phyloP scores from a whole-genome alignment of 2,888 invertebrate species.

The Hemistola chrysoprasaria region DNA sequence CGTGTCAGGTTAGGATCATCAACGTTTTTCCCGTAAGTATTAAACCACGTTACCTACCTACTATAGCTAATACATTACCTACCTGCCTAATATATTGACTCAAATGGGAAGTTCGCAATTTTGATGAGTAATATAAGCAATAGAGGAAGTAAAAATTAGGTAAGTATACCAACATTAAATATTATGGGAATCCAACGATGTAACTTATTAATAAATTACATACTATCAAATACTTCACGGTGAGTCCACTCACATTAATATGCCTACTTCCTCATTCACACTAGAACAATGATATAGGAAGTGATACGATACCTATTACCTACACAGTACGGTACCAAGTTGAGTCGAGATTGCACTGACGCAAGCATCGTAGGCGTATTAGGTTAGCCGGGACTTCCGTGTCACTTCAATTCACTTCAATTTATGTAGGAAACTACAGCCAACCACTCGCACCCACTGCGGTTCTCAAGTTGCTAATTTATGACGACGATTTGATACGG shows the following conservation, averaged over 20 bases:
- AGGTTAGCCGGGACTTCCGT: slow-evolving; percentile 45
- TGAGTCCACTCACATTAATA: slow-evolving; percentile 14
- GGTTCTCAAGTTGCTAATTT: slow-evolving; percentile 43
- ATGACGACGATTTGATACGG: slow-evolving; percentile 33
- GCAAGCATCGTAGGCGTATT: slow-evolving; percentile 48
- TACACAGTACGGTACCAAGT: slow-evolving; percentile 6
- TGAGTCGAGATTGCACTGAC: slow-evolving; percentile 43
- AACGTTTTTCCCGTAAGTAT: too few species aligned
- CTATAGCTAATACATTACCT: too few species aligned
- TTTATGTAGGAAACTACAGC: slow-evolving; percentile 12
- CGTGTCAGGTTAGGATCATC: too few species aligned
- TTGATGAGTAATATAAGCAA: too few species aligned
- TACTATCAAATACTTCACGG: too few species aligned
- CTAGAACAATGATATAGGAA: slow-evolving; percentile 44
- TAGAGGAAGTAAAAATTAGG: too few species aligned
- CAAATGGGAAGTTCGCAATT: too few species aligned
- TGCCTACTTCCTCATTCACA: slow-evolving; percentile 23
- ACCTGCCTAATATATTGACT: too few species aligned
- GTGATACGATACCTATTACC: slow-evolving; percentile 38
- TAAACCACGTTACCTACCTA: too few species aligned
- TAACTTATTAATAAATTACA: too few species aligned
- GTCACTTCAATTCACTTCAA: slow-evolving; percentile 36
- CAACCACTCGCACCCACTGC: slow-evolving; percentile 36
- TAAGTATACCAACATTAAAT: too few species aligned
- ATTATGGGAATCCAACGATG: too few species aligned